Percentiles rank a stretch among this genome's conserved stretches.
Conservation (phyloP, 2,797 vertebrate genomes). For the Picus viridis region DNA sequence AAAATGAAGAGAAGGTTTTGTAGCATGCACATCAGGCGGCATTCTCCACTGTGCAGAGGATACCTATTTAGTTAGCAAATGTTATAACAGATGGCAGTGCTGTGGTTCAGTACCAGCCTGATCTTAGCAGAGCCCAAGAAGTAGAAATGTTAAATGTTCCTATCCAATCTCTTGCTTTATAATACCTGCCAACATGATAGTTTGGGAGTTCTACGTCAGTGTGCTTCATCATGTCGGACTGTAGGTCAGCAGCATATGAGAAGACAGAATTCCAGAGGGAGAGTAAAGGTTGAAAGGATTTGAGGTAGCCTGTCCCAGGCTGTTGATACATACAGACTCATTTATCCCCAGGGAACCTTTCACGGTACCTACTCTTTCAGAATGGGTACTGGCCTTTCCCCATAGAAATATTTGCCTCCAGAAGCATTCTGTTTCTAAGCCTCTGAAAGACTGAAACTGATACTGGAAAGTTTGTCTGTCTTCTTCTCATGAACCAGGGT, state of each 20-base stretch:
- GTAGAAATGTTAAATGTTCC: neutral
- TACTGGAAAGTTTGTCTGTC: conserved; percentile 36
- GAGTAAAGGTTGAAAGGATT: conserved; percentile 22
- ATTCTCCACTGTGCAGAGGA: neutral
- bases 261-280: neutral
- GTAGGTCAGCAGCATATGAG: conserved; percentile 7
- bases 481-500: conserved; percentile 37
- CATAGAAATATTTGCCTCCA: conserved; percentile 31
- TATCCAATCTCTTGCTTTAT: neutral
- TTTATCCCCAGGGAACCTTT: conserved; percentile 46
- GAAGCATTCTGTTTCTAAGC: conserved; percentile 37
- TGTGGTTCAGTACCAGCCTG: neutral
- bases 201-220: neutral
- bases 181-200: neutral
- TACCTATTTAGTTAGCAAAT: conserved; percentile 24
- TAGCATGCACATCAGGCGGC: neutral
- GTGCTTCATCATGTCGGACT: neutral
- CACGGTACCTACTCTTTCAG: conserved; percentile 10
- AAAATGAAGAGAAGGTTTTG: neutral
- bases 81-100: conserved; percentile 33
- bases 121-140: neutral
- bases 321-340: conserved; percentile 17
- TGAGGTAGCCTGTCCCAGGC: neutral
- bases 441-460: conserved; percentile 21
- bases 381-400: neutral